phyloP scores from a whole-genome alignment of 2,888 invertebrate genomes.

The Morpho deidamia region DNA sequence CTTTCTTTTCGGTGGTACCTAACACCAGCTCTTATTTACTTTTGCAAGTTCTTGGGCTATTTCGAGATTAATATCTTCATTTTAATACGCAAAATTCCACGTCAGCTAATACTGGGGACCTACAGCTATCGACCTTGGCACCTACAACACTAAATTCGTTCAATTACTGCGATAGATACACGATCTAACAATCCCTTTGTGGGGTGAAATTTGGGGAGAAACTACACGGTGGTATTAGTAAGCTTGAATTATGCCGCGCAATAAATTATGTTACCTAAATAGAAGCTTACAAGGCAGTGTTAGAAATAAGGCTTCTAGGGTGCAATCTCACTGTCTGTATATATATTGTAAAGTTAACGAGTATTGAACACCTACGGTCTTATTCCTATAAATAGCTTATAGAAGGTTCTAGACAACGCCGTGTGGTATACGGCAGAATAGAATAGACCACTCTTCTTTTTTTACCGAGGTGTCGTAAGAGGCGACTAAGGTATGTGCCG shows the following conservation, averaged over 20 bases:
- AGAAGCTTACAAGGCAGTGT: background rate
- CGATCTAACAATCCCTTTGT: constrained; percentile 7
- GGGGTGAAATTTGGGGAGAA: background rate
- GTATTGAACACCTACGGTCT: no score
- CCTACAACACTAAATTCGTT: constrained; percentile 14
- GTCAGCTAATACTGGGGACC: background rate
- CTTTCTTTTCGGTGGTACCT: no score
- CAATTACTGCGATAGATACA: constrained; percentile 14
- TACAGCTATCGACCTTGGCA: constrained; percentile 1
- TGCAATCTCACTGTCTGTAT: no score
- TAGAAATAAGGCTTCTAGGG: no score
- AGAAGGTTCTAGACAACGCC: no score
- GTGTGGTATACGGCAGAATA: no score
- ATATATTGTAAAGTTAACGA: no score
- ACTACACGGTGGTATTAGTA: background rate
- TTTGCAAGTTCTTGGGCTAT: background rate
- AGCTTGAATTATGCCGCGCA: background rate
- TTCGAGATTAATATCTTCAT: background rate
- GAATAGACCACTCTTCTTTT: no score
- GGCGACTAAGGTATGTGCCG: no score
- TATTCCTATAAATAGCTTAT: no score
- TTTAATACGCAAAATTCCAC: background rate
- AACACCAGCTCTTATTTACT: no score
- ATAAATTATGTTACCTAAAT: background rate
- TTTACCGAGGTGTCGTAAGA: no score